Base-by-base conservation (phyloP, 2,888 invertebrate species). In the Lasioglossum marginatum region DNA sequence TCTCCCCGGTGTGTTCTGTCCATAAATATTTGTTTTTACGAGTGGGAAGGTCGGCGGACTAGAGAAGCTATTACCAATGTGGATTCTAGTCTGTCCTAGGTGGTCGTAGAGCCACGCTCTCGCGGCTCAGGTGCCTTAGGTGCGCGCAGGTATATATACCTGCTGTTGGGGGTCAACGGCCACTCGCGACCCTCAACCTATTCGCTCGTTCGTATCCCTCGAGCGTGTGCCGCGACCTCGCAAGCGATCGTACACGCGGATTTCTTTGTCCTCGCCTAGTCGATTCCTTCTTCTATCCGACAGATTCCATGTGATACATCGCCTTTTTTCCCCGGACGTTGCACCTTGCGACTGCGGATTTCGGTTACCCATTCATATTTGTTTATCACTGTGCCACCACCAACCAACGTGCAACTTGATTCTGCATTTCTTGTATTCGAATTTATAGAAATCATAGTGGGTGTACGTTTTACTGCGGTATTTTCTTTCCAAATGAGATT, bases 161-260 rank as follows among this genome's bases (percentile, higher is more conserved):
- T 52, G 23, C 85, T 90, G 60, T 27, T 27, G 60, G 92, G 93
- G 94, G 94, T 94, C 94, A 94, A 94, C 93, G 94, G 92, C 94
- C 94, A 94, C 92, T 89, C 91, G 83, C 94, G 94, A 94, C 94
- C 94, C 94, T 94, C 94, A 93, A 94, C 93, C 94, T 94, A 94
- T 94, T 92, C 92, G 91, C 91, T 91, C 87, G 91, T 82, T 89
- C 91, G 80, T 91, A 77, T 90, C 89, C 89, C 87, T 77, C 83
- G 83, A 79, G 81, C 86, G 81, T 89, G 87, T 90, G 89, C 85
- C 86, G 81, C 89, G 88, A 89, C 86, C 91, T 88, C 90, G 48
- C 77, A 82, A 31, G 81, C 90, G 79, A 89, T 85, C 87, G 70
- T 60, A 76, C 45, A 16, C 73, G 73, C 43, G 85, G 74, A 81